Conservation (phyloP, 1,140 invertebrate species). For the Drosophila aff. region DNA sequence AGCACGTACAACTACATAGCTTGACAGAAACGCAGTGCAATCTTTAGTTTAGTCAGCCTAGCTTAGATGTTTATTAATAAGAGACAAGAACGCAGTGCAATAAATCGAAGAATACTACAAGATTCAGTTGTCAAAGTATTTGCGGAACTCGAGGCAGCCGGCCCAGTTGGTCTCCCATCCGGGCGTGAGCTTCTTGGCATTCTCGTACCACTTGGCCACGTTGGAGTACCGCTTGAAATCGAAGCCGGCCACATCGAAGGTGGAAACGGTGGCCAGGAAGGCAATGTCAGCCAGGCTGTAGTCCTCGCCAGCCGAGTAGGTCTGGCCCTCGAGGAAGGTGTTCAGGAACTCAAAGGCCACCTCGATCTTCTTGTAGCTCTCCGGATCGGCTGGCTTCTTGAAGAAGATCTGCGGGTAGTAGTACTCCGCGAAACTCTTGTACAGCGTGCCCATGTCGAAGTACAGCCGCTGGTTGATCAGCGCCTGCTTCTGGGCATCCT, state of each 20-base stretch:
- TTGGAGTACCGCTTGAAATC: slow-evolving; percentile 89
- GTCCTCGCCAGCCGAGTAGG: slow-evolving; percentile 88
- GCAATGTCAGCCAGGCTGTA: slow-evolving; percentile 91
- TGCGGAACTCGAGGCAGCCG: slow-evolving; percentile 54
- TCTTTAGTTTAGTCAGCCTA: slow-evolving; percentile 42
- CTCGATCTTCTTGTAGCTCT: slow-evolving; percentile 88
- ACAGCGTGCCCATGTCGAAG: slow-evolving; percentile 90
- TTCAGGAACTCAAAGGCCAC: slow-evolving; percentile 88
- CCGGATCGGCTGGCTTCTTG: slow-evolving; percentile 87
- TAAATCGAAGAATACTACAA: slow-evolving; percentile 37
- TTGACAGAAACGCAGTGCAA: slow-evolving; percentile 57
- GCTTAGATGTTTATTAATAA: slow-evolving; percentile 47
- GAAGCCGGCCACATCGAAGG: slow-evolving; percentile 88
- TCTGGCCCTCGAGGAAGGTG: slow-evolving; percentile 88
- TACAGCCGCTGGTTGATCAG: slow-evolving; percentile 90
- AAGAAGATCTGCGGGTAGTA: slow-evolving; percentile 90
- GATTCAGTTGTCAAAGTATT: slow-evolving; percentile 59
- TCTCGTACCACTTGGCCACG: slow-evolving; percentile 89
- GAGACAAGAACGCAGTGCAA: slow-evolving; percentile 62
- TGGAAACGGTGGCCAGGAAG: slow-evolving; percentile 88
- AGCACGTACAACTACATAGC: not conserved
- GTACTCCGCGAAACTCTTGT: slow-evolving; percentile 86
- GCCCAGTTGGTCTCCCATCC: slow-evolving; percentile 90
- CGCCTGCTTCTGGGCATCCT: slow-evolving; percentile 88
- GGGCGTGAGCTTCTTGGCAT: slow-evolving; percentile 88